These are phyloP conservation scores for Phalangium opilio DNA, from an alignment of 2,888 invertebrate species.

Conservation along the genomic window DNA sequence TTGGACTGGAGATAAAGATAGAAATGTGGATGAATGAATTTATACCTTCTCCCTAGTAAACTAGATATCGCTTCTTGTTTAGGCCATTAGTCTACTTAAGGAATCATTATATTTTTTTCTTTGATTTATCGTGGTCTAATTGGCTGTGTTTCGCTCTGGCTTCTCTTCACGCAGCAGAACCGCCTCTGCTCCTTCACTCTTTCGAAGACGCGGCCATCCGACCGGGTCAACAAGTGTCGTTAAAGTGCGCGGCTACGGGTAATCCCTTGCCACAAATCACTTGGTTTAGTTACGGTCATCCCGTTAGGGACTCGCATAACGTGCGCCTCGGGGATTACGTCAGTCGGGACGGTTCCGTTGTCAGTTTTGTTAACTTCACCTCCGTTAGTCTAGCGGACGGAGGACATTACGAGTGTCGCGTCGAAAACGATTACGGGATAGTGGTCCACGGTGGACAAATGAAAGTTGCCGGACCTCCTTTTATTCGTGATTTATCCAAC, in stretches of 20 bases:
- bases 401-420: not conserved
- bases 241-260: slow-evolving; percentile 17
- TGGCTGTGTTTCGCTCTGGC: too few species aligned
- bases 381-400: not conserved
- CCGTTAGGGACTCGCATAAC: slow-evolving; percentile 17
- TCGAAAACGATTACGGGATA: not conserved
- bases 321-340: slow-evolving; percentile 19
- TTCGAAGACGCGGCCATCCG: slow-evolving; percentile 16
- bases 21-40: too few species aligned
- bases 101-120: too few species aligned
- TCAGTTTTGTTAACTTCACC: slow-evolving; percentile 21
- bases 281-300: slow-evolving; percentile 18
- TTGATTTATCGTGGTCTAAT: too few species aligned
- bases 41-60: too few species aligned
- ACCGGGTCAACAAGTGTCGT: slow-evolving; percentile 14
- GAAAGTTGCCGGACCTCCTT: not conserved
- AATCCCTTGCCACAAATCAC: slow-evolving; percentile 21
- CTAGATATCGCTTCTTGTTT: too few species aligned
- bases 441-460: not conserved
- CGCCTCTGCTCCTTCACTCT: slow-evolving; percentile 15
- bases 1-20: too few species aligned
- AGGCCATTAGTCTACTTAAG: too few species aligned
- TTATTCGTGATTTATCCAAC: not conserved
- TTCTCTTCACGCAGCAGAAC: slow-evolving; percentile 7
- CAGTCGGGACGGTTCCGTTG: slow-evolving; percentile 17